phyloP scores from a whole-genome alignment of 2,888 invertebrate species.

The Callinectes sapidus region DNA sequence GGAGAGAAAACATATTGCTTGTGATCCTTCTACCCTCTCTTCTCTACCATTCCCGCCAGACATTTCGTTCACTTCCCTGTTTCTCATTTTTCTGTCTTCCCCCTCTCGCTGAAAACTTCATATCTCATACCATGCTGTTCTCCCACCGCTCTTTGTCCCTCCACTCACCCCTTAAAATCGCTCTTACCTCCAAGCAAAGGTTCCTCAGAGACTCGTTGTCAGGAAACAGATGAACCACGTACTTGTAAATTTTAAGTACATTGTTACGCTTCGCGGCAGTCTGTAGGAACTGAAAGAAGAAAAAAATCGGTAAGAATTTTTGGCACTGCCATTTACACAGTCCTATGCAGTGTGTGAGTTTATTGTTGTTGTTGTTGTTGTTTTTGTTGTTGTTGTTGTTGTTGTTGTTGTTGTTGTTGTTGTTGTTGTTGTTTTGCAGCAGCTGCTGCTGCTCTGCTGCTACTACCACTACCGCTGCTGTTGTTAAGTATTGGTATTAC shows the following conservation, averaged over 20 bases:
- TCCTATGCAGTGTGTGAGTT: background rate
- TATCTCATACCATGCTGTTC: slow-evolving; percentile 7
- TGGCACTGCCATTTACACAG: background rate
- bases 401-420: too few species aligned
- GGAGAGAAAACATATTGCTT: background rate
- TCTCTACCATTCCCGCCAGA: background rate
- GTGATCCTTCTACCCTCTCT: slow-evolving; percentile 18
- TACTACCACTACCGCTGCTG: too few species aligned
- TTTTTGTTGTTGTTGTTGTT: background rate
- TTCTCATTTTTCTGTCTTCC: background rate
- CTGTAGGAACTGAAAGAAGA: slow-evolving; percentile 52
- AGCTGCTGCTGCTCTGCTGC: too few species aligned
- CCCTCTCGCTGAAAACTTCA: slow-evolving; percentile 4
- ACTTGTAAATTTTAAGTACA: slow-evolving; percentile 60
- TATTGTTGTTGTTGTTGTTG: background rate
- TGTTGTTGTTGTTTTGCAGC: too few species aligned
- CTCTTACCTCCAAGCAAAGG: slow-evolving; percentile 59
- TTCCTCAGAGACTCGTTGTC: slow-evolving; percentile 56
- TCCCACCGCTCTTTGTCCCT: slow-evolving; percentile 6
- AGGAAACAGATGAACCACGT: slow-evolving; percentile 51
- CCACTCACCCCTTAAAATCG: slow-evolving; percentile 38
- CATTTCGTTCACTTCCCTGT: slow-evolving; percentile 25
- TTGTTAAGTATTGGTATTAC: too few species aligned
- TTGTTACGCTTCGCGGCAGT: slow-evolving; percentile 60
- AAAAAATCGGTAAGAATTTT: background rate